phyloP scores from a whole-genome alignment of 2,113 vertebrate species.

The Seriola quinqueradiata region DNA sequence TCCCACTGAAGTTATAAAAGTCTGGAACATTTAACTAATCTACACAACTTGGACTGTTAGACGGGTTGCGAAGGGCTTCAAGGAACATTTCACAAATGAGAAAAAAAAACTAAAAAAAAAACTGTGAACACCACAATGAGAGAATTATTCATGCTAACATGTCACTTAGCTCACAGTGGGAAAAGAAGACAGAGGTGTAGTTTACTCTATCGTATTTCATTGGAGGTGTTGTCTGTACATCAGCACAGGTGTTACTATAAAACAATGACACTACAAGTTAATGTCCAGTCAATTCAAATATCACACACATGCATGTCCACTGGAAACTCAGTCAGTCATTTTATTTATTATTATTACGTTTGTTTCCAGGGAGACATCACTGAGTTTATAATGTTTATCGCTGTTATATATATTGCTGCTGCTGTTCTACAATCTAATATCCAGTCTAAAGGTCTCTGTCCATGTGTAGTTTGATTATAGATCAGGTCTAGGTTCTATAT shows the following conservation, averaged over 20 bases:
- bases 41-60: conserved; percentile 14
- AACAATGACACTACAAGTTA: not conserved
- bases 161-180: conserved; percentile 28
- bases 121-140: conserved; percentile 34
- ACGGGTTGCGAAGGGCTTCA: conserved; percentile 33
- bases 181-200: conserved; percentile 1
- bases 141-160: conserved; percentile 36
- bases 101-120: not conserved
- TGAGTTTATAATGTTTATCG: too few relatives aligned
- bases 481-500: too few relatives aligned
- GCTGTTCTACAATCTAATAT: too few relatives aligned
- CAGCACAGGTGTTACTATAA: not conserved
- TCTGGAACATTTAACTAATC: conserved; percentile 55
- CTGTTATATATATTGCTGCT: too few relatives aligned
- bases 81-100: conserved; percentile 18
- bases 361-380: too few relatives aligned
- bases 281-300: not conserved
- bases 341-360: too few relatives aligned
- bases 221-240: not conserved
- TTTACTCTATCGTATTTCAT: conserved; percentile 9
- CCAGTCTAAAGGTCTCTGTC: too few relatives aligned
- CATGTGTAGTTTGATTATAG: too few relatives aligned
- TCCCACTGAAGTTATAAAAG: conserved; percentile 52
- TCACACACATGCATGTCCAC: too few relatives aligned
- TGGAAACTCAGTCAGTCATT: too few relatives aligned